These are phyloP conservation scores for Gonioctena quinquepunctata DNA, from an alignment of 1,140 invertebrate species.

Conservation along the genomic window DNA sequence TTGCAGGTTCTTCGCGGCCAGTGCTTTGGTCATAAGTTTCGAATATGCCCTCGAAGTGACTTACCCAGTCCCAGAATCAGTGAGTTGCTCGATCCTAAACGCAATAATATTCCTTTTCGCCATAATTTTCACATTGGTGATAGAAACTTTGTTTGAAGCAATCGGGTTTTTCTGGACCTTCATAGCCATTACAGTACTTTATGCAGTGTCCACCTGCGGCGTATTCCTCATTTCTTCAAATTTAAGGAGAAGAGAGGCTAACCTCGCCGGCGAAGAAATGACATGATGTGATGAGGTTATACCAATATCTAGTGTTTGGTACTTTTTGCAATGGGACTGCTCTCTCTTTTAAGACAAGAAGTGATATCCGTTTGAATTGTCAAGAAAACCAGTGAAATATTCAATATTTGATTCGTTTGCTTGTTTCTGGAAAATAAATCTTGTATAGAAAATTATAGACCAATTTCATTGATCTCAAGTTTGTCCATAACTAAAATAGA, in stretches of 20 bases:
- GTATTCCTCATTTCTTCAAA: slow-evolving; percentile 29
- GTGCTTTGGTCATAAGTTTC: slow-evolving; percentile 36
- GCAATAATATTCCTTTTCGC: slow-evolving; percentile 34
- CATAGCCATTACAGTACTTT: slow-evolving; percentile 22
- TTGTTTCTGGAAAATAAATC: too few relatives aligned
- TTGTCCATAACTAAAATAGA: too few relatives aligned
- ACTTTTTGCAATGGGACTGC: too few relatives aligned
- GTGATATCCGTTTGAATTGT: too few relatives aligned
- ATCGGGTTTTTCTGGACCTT: slow-evolving; percentile 30
- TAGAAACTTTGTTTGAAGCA: slow-evolving; percentile 26
- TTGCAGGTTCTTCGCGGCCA: slow-evolving; percentile 43
- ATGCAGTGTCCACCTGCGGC: slow-evolving; percentile 19
- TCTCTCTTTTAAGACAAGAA: too few relatives aligned
- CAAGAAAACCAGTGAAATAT: too few relatives aligned
- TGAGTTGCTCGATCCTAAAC: slow-evolving; percentile 37
- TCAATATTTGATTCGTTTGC: too few relatives aligned
- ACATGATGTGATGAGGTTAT: too few relatives aligned
- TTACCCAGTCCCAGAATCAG: slow-evolving; percentile 41
- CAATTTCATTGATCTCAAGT: too few relatives aligned
- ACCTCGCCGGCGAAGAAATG: slow-evolving; percentile 3
- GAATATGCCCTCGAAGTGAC: slow-evolving; percentile 43
- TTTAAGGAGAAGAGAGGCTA: slow-evolving; percentile 38
- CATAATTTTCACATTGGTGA: slow-evolving; percentile 30
- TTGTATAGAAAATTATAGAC: too few relatives aligned
- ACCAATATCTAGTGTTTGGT: too few relatives aligned